These are phyloP conservation scores for Paramormyrops hopkinsi DNA, from an alignment of 2,797 vertebrate species.

Conservation along the genomic window DNA sequence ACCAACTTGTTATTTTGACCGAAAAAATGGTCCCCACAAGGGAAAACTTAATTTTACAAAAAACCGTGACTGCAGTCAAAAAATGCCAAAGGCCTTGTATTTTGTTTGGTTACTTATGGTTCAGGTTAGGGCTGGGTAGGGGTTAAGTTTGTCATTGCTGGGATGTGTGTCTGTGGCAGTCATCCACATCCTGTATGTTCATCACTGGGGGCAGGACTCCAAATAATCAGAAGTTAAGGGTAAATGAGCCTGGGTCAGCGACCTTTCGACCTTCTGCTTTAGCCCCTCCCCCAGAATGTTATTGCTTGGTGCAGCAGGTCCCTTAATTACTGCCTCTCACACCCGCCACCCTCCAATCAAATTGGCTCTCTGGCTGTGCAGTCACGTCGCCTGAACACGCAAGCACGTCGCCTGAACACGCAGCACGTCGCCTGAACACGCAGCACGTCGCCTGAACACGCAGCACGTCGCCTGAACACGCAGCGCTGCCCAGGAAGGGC, in stretches of 20 bases:
- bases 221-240: background rate
- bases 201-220: background rate
- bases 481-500: background rate
- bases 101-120: background rate
- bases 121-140: background rate
- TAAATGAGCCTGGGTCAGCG: background rate
- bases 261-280: background rate
- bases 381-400: background rate
- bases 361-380: background rate
- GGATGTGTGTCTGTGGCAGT: background rate
- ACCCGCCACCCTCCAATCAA: background rate
- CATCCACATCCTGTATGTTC: background rate
- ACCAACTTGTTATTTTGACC: background rate
- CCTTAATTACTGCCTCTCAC: background rate
- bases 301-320: background rate
- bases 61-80: background rate
- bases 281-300: background rate
- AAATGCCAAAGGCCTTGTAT: background rate
- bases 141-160: background rate
- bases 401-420: background rate
- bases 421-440: background rate
- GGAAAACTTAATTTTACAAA: background rate
- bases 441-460: background rate
- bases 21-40: background rate
- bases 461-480: background rate